A percentile compares a stretch with the other conserved stretches of the same genome.
These are phyloP conservation scores for Sycobia sp. DNA, from an alignment of 1,140 invertebrate species.

Conservation along the genomic window DNA sequence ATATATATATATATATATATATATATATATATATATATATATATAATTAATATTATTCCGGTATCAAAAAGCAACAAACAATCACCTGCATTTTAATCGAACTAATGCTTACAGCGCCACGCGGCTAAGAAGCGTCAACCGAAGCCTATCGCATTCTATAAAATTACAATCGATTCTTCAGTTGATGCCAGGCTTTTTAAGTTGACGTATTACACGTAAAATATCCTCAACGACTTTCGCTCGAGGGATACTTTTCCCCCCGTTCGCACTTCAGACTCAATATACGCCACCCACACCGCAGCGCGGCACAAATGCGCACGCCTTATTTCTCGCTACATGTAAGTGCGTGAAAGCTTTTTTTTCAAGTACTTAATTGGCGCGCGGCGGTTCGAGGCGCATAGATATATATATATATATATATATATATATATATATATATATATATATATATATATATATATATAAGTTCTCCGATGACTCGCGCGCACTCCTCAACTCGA, in stretches of 20 bases:
- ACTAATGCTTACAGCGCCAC: no score
- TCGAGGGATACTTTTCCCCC: conserved; percentile 7
- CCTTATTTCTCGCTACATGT: conserved; percentile 15
- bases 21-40: no score
- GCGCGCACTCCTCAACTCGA: not conserved
- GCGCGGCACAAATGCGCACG: conserved; percentile 10
- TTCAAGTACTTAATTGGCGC: conserved; percentile 18
- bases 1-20: no score
- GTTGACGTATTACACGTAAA: not conserved
- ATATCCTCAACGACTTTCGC: not conserved
- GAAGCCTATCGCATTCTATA: not conserved
- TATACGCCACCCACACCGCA: not conserved
- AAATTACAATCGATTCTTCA: not conserved
- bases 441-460: no score
- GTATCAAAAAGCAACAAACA: no score
- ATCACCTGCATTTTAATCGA: no score
- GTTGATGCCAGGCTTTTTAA: not conserved
- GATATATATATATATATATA: no score
- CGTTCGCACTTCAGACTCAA: no score
- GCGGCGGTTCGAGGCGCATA: not conserved
- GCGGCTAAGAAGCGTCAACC: no score
- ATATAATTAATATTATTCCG: no score
- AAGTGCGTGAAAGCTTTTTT: conserved; percentile 32
- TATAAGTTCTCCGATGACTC: conserved; percentile 14
- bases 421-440: no score